These are phyloP conservation scores for Drosophila arawakana DNA, from an alignment of 1,140 invertebrate species.

Conservation along the genomic window DNA sequence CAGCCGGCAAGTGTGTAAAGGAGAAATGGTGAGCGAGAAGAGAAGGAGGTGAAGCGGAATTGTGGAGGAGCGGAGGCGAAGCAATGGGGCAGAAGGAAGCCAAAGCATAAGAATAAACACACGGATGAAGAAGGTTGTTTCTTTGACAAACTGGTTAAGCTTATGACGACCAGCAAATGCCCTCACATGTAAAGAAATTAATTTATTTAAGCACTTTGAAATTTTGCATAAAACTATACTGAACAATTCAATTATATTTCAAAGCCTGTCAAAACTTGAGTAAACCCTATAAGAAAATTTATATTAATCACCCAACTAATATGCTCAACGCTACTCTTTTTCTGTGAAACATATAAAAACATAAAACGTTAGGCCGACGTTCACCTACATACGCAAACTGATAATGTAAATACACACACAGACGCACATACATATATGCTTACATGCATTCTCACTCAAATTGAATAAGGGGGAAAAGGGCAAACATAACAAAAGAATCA, in stretches of 20 bases:
- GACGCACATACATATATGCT: conserved; percentile 3
- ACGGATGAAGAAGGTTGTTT: conserved; percentile 17
- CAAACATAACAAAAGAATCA: conserved; percentile 42
- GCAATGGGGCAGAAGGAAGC: conserved; percentile 36
- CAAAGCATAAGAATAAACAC: conserved; percentile 47
- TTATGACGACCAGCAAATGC: conserved; percentile 11
- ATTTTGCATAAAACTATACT: too few relatives aligned
- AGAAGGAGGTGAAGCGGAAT: background rate
- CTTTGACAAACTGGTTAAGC: background rate
- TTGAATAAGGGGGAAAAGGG: conserved; percentile 20
- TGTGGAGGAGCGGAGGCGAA: conserved; percentile 12
- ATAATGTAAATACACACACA: conserved; percentile 32
- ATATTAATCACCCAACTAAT: background rate
- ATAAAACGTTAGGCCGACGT: conserved; percentile 46
- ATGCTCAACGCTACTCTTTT: conserved; percentile 46
- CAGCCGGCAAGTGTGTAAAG: conserved; percentile 34
- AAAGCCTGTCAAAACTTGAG: background rate
- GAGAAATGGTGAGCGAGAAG: background rate
- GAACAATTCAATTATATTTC: too few relatives aligned
- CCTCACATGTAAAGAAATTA: background rate
- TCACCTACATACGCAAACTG: conserved; percentile 59
- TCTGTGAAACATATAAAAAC: conserved; percentile 25
- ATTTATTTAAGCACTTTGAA: too few relatives aligned
- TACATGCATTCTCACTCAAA: conserved; percentile 1
- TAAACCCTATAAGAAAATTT: too few relatives aligned